These are phyloP conservation scores for Trachemys scripta DNA, from an alignment of 2,113 vertebrate species.

Conservation along the genomic window DNA sequence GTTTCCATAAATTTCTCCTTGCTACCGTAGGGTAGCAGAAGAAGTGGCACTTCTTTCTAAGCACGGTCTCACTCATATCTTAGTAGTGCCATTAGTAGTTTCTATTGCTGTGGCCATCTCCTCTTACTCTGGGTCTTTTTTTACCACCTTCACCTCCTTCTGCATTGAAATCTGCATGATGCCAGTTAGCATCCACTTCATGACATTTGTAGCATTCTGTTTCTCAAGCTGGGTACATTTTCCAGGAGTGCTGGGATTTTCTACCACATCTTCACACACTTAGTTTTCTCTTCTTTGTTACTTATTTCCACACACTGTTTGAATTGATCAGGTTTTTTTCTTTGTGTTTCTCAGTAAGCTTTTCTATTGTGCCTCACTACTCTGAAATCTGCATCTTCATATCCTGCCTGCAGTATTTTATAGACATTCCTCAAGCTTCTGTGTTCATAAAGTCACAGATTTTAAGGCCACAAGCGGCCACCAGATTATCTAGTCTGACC, in stretches of 20 bases:
- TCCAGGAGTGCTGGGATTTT: neutral
- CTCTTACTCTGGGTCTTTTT: neutral
- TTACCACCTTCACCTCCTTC: neutral
- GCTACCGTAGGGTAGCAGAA: neutral
- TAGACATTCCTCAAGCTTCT: neutral
- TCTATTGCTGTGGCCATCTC: neutral
- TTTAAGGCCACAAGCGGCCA: neutral
- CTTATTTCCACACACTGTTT: neutral
- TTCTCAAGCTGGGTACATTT: neutral
- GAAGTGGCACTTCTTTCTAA: neutral
- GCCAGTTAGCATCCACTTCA: neutral
- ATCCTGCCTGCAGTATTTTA: neutral
- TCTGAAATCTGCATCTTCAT: neutral
- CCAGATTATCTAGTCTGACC: neutral
- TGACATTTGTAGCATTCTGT: neutral
- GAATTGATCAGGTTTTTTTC: neutral
- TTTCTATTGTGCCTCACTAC: neutral
- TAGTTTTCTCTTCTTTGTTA: neutral
- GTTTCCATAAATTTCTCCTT: neutral
- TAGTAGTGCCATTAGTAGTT: neutral
- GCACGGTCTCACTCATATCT: neutral
- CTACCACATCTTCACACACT: neutral
- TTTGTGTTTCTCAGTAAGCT: neutral
- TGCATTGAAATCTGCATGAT: neutral
- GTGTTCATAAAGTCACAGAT: neutral